Base-by-base conservation (phyloP, 2,888 invertebrate genomes). In the Lasioglossum leucozonium region DNA sequence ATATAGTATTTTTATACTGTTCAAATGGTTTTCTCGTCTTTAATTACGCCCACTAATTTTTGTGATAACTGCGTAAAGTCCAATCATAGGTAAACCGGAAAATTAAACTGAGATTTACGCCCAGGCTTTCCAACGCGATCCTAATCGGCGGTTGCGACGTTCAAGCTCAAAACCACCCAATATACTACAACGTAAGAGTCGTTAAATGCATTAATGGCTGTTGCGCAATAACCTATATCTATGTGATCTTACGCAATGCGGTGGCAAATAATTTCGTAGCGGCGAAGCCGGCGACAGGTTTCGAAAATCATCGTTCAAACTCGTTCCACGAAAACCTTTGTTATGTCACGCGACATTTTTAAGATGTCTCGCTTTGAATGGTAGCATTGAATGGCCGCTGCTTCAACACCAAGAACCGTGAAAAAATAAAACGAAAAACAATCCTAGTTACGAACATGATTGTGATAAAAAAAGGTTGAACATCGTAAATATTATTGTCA, bases 171-270 rank as follows among this genome's bases (percentile, higher is more conserved):
- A 89, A 87, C 80, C 78, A 55, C 72, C 81, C 76, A 85, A 88
- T 85, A 79, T 78, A 69, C 85, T 72, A 81, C 75, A 83, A 81
- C 81, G 75, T 86, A 85, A 87, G 67, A 86, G 74, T 83, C 79
- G 82, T 90, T 90, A 88, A 87, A 83, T 75, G 83, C 82, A 80
- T 88, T 88, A 90, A 90, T 89, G 55, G 72, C 72, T 72, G 80
- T 90, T 90, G 75, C 85, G 85, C 76, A 90, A 90, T 79, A 71
- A 73, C 44, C 77, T 79, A 87, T 79, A 85, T 86, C 86, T 82
- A 77, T 88, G 81, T 83, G 79, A 88, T 81, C 74, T 90, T 90
- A 87, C 67, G 74, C 79, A 89, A 89, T 72, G 42, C 40, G 34
- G 73, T 18, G 72, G 79, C 79, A 44, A 77, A 81, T 90, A 81